Percentiles rank a stretch among this genome's conserved stretches.
Evolutionary conservation across 2,797 vertebrate genomes (phyloP).

Genomic region (Tokudaia muenninki): DNA sequence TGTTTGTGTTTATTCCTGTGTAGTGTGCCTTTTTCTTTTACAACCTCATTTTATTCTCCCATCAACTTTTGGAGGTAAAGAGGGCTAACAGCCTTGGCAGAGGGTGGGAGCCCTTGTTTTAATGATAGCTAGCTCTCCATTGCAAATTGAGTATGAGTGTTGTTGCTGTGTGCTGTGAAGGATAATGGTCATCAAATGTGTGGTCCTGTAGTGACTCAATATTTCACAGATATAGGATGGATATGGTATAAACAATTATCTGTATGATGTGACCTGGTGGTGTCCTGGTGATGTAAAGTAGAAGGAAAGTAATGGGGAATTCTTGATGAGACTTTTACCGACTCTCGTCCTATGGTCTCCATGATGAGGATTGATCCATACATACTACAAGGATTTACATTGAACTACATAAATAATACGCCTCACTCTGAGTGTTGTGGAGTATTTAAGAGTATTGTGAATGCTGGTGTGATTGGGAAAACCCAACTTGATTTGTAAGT

Average conservation of each 20-base stretch:
- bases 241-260: neutral
- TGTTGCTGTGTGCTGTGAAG: neutral
- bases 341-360: neutral
- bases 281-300: neutral
- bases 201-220: neutral
- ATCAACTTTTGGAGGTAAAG: neutral
- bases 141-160: neutral
- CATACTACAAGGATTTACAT: neutral
- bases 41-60: neutral
- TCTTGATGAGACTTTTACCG: neutral
- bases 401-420: neutral
- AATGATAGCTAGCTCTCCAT: neutral
- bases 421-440: neutral
- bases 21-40: neutral
- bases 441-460: constrained; percentile 9
- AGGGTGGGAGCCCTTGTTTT: neutral
- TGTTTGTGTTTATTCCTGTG: neutral
- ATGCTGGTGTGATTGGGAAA: neutral
- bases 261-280: neutral
- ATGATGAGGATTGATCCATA: neutral
- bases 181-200: neutral
- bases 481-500: neutral
- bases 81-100: neutral
- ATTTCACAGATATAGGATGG: neutral
- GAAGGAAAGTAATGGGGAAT: neutral